A percentile compares a stretch with the other conserved stretches of the same genome.
These are phyloP conservation scores for Coelopa pilipes DNA, from an alignment of 2,888 invertebrate species.

Conservation along the genomic window DNA sequence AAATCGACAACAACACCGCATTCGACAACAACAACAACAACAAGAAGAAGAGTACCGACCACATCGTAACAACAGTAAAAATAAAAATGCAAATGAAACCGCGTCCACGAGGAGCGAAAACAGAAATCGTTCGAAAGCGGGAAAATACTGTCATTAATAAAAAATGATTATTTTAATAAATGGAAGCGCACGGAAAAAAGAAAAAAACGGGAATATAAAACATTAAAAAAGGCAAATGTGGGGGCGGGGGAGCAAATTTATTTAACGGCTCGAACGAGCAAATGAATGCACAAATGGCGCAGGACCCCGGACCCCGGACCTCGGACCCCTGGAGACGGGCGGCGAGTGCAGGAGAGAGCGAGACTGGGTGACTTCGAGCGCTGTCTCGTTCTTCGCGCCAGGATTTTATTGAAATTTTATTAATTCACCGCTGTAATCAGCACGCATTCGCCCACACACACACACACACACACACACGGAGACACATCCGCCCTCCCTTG, in stretches of 20 bases:
- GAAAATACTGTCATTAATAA: constrained; percentile 23
- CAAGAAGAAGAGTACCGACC: no score
- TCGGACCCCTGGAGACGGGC: neutral
- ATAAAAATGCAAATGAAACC: constrained; percentile 30
- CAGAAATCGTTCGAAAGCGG: no score
- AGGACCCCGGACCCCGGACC: neutral
- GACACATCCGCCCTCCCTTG: neutral
- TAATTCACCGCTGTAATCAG: constrained; percentile 22
- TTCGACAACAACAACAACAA: no score
- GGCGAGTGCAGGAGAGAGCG: neutral
- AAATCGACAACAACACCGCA: neutral
- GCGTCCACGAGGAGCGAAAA: no score
- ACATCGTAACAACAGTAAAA: neutral
- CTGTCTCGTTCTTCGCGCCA: neutral
- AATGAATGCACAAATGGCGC: neutral
- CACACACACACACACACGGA: neutral
- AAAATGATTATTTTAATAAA: constrained; percentile 30
- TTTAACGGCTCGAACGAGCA: constrained; percentile 12
- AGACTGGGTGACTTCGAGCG: neutral
- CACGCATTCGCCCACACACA: neutral
- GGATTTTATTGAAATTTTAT: neutral
- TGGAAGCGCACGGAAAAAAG: constrained; percentile 1
- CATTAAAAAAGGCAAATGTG: neutral
- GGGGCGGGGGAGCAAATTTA: constrained; percentile 15
- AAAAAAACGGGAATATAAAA: neutral